Evolutionary conservation across 2,113 vertebrate genomes (phyloP), one percentile per base, ranked within the genome.

Genomic region (Epinephelus lanceolatus): DNA sequence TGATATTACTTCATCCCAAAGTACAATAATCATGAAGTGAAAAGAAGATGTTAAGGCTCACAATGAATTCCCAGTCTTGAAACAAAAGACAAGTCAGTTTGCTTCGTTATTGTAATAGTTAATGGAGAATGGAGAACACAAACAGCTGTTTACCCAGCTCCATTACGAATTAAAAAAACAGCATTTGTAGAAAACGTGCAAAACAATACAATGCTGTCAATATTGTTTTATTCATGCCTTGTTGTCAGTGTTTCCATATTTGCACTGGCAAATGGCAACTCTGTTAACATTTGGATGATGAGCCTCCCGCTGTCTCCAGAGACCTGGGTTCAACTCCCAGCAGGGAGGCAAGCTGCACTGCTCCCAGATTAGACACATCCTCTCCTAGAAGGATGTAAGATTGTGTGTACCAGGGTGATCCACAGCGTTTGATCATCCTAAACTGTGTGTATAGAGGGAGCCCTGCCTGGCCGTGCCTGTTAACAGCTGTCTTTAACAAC

Each of bases 271-370:
- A 74, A 74, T 78, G 69, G 56, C 55, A 71, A 3, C 49, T 3
- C 68, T 56, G 53, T 56, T 74, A 69, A 53, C 70, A 86, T 86
- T 82, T 75, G 25, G 25, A 63, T 53, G 74, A 76, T 61, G 65
- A 79, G 71, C 49, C 59, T 73, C 81, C 55, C 1, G 37, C 59
- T 47, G 76, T 49, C 80, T 74, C 59, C 15, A 19, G 55, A 68
- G 73, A 57, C 76, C 17, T 30, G 27, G 27, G 72, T 80, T 85
- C 72, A 53, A 6, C 63, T 56, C 55, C 30, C 82, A 67, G 72
- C 59, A 59, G 76, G 74, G 42, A 53, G 55, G 27, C 2, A 2
- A 60, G 49, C 74, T 75, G 55, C 75, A 27, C 42, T 33, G 67
- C 61, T 81, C 37, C 74, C 56, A 76, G 45, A 65, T 68, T 10